Conservation (phyloP, 2,888 invertebrate species). For the Noctua janthe region DNA sequence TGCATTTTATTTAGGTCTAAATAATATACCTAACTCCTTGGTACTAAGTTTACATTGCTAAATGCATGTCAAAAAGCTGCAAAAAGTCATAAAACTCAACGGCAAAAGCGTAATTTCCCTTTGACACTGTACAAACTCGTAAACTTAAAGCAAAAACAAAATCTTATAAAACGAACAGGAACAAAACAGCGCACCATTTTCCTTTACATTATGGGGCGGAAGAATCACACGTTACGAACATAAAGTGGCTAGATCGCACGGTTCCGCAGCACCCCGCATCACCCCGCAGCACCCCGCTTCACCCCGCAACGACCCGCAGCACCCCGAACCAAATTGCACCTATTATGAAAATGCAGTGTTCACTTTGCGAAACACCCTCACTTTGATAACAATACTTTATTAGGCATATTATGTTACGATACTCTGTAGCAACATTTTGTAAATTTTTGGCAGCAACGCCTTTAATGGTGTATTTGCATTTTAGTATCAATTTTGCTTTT, state of each 20-base stretch:
- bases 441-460: conserved; percentile 36
- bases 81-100: not conserved
- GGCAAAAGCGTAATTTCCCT: conserved; percentile 1
- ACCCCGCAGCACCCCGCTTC: conserved; percentile 3
- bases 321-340: conserved; percentile 56
- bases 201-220: conserved; percentile 50
- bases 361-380: conserved; percentile 57
- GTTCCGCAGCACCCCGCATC: conserved; percentile 22
- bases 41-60: too few relatives aligned
- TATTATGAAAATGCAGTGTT: conserved; percentile 63
- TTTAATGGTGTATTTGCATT: conserved; percentile 33
- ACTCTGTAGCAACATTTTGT: conserved; percentile 46
- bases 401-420: conserved; percentile 56
- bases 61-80: not conserved
- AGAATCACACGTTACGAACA: conserved; percentile 59
- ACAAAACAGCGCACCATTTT: conserved; percentile 52
- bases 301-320: conserved; percentile 38
- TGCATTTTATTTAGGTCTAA: not conserved
- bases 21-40: not conserved
- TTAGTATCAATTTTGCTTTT: conserved; percentile 31
- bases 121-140: conserved; percentile 4
- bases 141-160: conserved; percentile 34
- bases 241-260: conserved; percentile 54
- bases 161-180: conserved; percentile 25
- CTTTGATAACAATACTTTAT: conserved; percentile 61